These are phyloP conservation scores for Strigamia transsilvanica DNA, from an alignment of 2,888 invertebrate species.

Conservation along the genomic window DNA sequence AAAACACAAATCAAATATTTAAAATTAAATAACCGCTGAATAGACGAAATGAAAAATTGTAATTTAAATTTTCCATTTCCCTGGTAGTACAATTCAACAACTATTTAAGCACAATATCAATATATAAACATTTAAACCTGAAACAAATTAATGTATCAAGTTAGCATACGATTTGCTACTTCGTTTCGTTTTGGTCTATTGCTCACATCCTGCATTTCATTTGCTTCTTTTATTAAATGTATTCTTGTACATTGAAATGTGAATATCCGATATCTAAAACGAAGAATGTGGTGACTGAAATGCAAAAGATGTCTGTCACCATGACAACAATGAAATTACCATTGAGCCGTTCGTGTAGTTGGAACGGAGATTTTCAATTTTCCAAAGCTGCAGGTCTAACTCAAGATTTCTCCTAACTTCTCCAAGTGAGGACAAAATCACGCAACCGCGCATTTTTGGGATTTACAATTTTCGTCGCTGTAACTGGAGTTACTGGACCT, in stretches of 20 bases:
- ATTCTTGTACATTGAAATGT: background rate
- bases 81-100: background rate
- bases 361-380: slow-evolving; percentile 32
- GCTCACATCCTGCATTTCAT: too few relatives aligned
- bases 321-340: slow-evolving; percentile 14
- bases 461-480: too few relatives aligned
- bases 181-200: too few relatives aligned
- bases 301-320: background rate
- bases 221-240: too few relatives aligned
- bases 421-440: too few relatives aligned
- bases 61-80: background rate
- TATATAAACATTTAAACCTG: too few relatives aligned
- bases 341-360: background rate
- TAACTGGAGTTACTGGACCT: background rate
- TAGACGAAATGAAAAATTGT: background rate
- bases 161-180: too few relatives aligned
- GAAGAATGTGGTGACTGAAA: background rate
- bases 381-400: background rate
- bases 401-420: background rate
- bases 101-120: background rate
- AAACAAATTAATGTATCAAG: too few relatives aligned
- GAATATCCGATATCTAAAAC: background rate
- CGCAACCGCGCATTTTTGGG: too few relatives aligned
- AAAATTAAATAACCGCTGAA: background rate
- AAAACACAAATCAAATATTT: background rate